Conservation (phyloP, 2,888 invertebrate species). For the Branchinecta sandiegonensis region DNA sequence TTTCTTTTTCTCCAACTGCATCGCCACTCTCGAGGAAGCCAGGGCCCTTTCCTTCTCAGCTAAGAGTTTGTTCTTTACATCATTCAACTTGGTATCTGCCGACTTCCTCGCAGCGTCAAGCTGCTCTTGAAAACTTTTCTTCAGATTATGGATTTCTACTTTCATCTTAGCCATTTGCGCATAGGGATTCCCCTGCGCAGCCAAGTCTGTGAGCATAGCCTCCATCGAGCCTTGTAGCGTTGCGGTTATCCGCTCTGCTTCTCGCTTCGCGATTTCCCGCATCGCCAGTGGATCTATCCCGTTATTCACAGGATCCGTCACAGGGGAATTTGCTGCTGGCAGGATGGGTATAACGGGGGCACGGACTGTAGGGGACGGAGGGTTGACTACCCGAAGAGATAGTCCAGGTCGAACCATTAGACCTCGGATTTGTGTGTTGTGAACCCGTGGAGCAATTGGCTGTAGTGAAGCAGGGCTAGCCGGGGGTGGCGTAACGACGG, state of each 20-base stretch:
- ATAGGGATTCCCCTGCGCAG: not conserved
- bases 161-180: constrained; percentile 15
- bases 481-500: not conserved
- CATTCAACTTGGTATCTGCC: not conserved
- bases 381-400: not conserved
- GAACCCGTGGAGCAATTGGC: not conserved
- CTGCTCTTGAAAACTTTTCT: constrained; percentile 10
- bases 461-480: not conserved
- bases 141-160: not conserved
- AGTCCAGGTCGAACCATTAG: not conserved
- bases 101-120: constrained; percentile 7
- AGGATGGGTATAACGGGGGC: not conserved
- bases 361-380: not conserved
- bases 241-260: not conserved
- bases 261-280: constrained; percentile 7
- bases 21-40: constrained; percentile 48
- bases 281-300: not conserved
- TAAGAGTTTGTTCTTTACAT: not conserved
- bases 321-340: not conserved
- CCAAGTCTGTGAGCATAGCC: not conserved
- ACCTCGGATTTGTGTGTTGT: not conserved
- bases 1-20: constrained; percentile 52
- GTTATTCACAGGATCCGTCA: not conserved
- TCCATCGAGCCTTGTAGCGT: not conserved
- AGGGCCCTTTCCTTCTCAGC: constrained; percentile 49